Evolutionary conservation across 2,888 invertebrate genomes (phyloP).

Genomic region (Leptinotarsa haldemani): DNA sequence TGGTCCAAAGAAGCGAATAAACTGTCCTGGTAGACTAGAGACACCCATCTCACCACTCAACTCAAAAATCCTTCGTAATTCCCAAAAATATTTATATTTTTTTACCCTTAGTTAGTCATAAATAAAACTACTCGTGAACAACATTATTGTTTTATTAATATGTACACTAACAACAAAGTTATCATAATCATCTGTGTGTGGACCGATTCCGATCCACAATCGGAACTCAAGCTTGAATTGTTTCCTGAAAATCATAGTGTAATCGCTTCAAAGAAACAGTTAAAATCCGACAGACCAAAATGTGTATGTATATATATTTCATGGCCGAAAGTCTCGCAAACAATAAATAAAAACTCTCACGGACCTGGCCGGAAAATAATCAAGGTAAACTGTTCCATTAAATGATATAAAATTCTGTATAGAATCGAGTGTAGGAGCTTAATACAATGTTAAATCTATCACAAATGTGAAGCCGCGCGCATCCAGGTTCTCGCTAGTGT

Average conservation of each 20-base stretch:
- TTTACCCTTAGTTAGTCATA: no score
- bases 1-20: conserved; percentile 65
- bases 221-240: background rate
- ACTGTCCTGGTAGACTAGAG: conserved; percentile 54
- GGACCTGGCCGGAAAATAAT: conserved; percentile 1
- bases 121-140: conserved; percentile 27
- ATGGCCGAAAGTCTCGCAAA: conserved; percentile 2
- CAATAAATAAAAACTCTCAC: conserved; percentile 28
- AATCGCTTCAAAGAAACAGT: conserved; percentile 9
- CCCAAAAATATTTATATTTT: no score
- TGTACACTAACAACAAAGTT: conserved; percentile 39
- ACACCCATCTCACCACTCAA: no score
- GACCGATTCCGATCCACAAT: background rate
- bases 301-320: conserved; percentile 5
- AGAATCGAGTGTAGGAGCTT: conserved; percentile 42
- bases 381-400: conserved; percentile 23
- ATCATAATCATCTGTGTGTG: background rate
- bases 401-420: conserved; percentile 40
- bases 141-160: conserved; percentile 33
- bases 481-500: conserved; percentile 21
- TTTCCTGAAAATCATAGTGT: conserved; percentile 1
- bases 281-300: conserved; percentile 7
- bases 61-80: no score
- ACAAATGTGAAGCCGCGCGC: conserved; percentile 39
- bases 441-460: conserved; percentile 43